Percentiles rank a stretch among this genome's conserved stretches.
Evolutionary conservation across 2,797 vertebrate species (phyloP).

Genomic region (Sebastes taczanowskii): DNA sequence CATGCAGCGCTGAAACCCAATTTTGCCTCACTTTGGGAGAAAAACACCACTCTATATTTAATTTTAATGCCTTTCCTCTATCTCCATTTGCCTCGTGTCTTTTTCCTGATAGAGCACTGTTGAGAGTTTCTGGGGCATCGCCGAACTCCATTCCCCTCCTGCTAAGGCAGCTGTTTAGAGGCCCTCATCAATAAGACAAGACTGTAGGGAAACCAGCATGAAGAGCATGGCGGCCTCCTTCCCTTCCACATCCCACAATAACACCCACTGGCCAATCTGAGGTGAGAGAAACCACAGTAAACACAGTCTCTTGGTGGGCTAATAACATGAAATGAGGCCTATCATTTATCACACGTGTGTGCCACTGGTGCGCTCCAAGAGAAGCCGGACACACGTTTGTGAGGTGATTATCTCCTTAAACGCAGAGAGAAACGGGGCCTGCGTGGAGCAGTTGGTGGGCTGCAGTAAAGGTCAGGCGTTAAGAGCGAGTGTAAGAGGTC

Average conservation of each 20-base stretch:
- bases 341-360: constrained; percentile 48
- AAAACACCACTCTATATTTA: constrained; percentile 48
- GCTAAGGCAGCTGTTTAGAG: constrained; percentile 67
- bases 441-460: constrained; percentile 51
- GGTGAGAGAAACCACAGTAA: constrained; percentile 35
- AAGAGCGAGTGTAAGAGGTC: constrained; percentile 25
- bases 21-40: constrained; percentile 11
- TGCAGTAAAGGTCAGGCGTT: constrained; percentile 63
- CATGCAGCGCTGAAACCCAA: not conserved
- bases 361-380: not conserved
- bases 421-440: constrained; percentile 4
- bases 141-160: constrained; percentile 64
- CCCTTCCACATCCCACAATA: constrained; percentile 4
- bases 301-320: constrained; percentile 29
- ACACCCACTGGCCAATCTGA: constrained; percentile 27
- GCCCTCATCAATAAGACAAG: constrained; percentile 67
- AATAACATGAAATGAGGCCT: constrained; percentile 58
- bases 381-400: constrained; percentile 20
- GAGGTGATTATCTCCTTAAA: constrained; percentile 62
- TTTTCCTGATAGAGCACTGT: constrained; percentile 45
- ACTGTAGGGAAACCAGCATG: constrained; percentile 52
- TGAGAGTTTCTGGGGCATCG: constrained; percentile 58
- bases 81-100: constrained; percentile 63
- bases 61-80: constrained; percentile 48
- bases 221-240: constrained; percentile 16